Conservation (phyloP, 1,140 invertebrate genomes). For the Magallana ariakensis region DNA sequence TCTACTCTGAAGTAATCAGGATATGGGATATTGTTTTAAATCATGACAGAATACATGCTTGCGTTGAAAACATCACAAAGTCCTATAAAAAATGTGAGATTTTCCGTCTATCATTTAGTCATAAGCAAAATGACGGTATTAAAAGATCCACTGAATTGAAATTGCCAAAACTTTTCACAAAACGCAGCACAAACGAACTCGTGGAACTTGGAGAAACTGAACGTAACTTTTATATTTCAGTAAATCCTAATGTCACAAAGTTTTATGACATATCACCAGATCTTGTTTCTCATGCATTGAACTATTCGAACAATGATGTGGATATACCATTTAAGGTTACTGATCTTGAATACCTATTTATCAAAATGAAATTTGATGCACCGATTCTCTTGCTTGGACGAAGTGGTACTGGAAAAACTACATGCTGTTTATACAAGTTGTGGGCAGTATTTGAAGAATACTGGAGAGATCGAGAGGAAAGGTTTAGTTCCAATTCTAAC, state of each 20-base stretch:
- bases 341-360: slow-evolving; percentile 74
- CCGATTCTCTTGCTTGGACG: slow-evolving; percentile 74
- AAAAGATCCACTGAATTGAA: too few species aligned
- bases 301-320: slow-evolving; percentile 70
- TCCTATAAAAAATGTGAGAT: slow-evolving; percentile 68
- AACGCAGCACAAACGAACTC: not conserved
- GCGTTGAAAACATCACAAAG: slow-evolving; percentile 66
- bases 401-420: slow-evolving; percentile 77
- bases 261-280: slow-evolving; percentile 75
- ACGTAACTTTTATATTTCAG: slow-evolving; percentile 66
- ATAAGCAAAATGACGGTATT: not conserved
- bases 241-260: slow-evolving; percentile 75
- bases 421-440: slow-evolving; percentile 75
- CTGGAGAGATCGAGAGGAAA: slow-evolving; percentile 64
- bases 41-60: slow-evolving; percentile 62
- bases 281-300: slow-evolving; percentile 67
- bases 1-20: slow-evolving; percentile 69
- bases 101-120: slow-evolving; percentile 36
- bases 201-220: slow-evolving; percentile 38
- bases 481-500: too few species aligned
- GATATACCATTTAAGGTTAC: slow-evolving; percentile 77
- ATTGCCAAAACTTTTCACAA: not conserved
- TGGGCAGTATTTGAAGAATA: slow-evolving; percentile 73
- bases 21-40: slow-evolving; percentile 76
- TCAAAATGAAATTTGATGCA: slow-evolving; percentile 67